These are phyloP conservation scores for Nemurella pictetii DNA, from an alignment of 2,888 invertebrate genomes.

Conservation along the genomic window DNA sequence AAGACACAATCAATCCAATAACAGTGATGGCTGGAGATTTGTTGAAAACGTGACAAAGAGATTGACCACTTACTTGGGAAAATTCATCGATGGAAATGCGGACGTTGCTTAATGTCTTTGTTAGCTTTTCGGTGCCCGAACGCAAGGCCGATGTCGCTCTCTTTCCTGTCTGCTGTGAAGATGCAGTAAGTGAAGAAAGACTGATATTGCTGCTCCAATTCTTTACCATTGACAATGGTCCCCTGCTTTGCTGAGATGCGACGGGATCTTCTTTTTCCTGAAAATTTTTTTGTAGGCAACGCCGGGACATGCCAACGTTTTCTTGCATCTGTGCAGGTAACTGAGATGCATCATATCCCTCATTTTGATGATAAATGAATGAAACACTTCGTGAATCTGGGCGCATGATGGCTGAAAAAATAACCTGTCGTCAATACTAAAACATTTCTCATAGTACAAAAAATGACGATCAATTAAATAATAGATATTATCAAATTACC, in stretches of 20 bases:
- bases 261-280: slow-evolving; percentile 31
- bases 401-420: slow-evolving; percentile 37
- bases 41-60: slow-evolving; percentile 38
- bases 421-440: not conserved
- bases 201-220: slow-evolving; percentile 30
- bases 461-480: not conserved
- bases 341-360: not conserved
- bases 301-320: slow-evolving; percentile 28
- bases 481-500: not conserved
- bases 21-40: not conserved
- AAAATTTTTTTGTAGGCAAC: slow-evolving; percentile 37
- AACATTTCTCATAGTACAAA: not conserved
- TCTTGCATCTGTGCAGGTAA: slow-evolving; percentile 17
- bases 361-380: slow-evolving; percentile 43
- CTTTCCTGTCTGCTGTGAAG: slow-evolving; percentile 57
- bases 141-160: slow-evolving; percentile 55
- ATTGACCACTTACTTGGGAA: slow-evolving; percentile 60
- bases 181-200: slow-evolving; percentile 49
- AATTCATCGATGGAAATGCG: slow-evolving; percentile 67
- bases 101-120: slow-evolving; percentile 67
- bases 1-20: not conserved
- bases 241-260: not conserved
- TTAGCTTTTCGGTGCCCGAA: slow-evolving; percentile 68
- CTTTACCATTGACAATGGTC: slow-evolving; percentile 1
- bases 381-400: slow-evolving; percentile 46